phyloP scores from a whole-genome alignment of 1,140 invertebrate species.

The Diorhabda carinulata region DNA sequence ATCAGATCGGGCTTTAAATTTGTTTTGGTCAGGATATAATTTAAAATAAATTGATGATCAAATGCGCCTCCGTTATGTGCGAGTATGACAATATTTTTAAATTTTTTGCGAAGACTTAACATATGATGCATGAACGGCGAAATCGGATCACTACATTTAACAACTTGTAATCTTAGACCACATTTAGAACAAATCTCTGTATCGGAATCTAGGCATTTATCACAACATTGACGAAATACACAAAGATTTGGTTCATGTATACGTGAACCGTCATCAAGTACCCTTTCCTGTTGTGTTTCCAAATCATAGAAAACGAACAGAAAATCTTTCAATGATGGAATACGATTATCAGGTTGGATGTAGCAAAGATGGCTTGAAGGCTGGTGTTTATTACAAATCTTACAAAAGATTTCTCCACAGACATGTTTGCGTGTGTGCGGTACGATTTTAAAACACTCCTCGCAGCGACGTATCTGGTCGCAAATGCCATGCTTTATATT shows the following conservation, averaged over 20 bases:
- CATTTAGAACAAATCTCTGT: neutral
- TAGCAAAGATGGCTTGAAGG: neutral
- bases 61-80: constrained; percentile 4
- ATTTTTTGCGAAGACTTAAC: neutral
- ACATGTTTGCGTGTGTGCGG: neutral
- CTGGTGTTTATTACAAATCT: neutral
- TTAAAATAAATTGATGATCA: constrained; percentile 11
- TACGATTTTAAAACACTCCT: neutral
- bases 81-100: neutral
- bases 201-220: neutral
- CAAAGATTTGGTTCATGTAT: no score
- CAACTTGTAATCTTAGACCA: neutral
- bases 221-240: no score
- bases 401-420: constrained; percentile 7
- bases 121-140: neutral
- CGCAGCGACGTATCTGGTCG: neutral
- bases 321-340: neutral
- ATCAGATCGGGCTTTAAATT: neutral
- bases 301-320: neutral
- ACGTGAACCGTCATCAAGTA: no score
- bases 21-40: constrained; percentile 1
- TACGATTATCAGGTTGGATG: constrained; percentile 2
- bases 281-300: no score
- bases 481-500: neutral
- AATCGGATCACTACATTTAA: neutral